Percentiles rank a stretch among this genome's conserved stretches.
phyloP scores from a whole-genome alignment of 2,797 vertebrate species.

The Acrossocheilus fasciatus region DNA sequence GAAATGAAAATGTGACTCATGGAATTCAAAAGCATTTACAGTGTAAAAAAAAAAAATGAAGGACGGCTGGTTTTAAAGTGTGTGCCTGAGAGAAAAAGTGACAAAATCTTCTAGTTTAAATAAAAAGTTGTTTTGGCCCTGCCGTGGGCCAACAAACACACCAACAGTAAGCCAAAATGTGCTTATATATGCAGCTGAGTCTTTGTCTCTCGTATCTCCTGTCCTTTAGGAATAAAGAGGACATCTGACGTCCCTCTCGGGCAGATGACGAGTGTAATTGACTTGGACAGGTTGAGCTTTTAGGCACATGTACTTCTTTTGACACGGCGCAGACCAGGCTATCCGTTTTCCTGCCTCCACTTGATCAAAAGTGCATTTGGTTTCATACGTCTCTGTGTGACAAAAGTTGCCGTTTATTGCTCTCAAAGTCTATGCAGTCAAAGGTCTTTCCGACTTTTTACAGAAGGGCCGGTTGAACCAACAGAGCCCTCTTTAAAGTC shows the following conservation, averaged over 20 bases:
- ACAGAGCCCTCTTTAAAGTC: constrained; percentile 33
- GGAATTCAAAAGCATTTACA: constrained; percentile 51
- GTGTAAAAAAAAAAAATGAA: not conserved
- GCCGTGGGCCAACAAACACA: constrained; percentile 9
- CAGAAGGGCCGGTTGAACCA: constrained; percentile 5
- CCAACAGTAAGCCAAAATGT: constrained; percentile 20
- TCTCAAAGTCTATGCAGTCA: not conserved
- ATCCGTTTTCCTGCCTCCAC: constrained; percentile 10
- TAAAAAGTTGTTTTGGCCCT: constrained; percentile 41
- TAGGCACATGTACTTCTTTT: constrained; percentile 46
- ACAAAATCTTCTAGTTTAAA: constrained; percentile 45
- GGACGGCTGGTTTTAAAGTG: constrained; percentile 16
- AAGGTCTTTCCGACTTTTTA: constrained; percentile 7
- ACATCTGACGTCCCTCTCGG: constrained; percentile 50
- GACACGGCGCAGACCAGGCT: not conserved
- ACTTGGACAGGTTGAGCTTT: constrained; percentile 57
- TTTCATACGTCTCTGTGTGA: constrained; percentile 11
- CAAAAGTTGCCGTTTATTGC: constrained; percentile 18
- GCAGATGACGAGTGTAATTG: constrained; percentile 47
- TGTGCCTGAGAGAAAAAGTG: constrained; percentile 43
- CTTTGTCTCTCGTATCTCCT: not conserved
- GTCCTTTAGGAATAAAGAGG: constrained; percentile 44
- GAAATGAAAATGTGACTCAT: constrained; percentile 53
- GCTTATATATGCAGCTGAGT: constrained; percentile 31
- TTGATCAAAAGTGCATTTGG: constrained; percentile 34